Evolutionary conservation across 1,140 invertebrate species (phyloP), one percentile per base, ranked within the genome.

Genomic region (Drosophila ironensis): DNA sequence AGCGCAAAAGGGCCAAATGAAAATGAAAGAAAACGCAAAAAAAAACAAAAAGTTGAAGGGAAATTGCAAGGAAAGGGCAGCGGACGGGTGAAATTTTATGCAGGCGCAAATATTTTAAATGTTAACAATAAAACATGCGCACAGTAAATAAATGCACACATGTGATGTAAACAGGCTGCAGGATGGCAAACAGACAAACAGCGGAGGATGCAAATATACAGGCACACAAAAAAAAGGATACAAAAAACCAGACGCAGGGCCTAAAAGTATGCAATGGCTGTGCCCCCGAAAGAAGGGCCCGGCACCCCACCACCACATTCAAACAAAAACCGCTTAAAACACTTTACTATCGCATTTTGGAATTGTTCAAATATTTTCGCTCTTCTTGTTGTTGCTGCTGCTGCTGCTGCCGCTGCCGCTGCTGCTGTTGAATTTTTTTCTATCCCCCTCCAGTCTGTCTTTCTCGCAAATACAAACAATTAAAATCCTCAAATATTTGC

Each of bases 321-420:
- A 86, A 86, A 84, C 80, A 71, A 78, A 87, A 87, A 86, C 80
- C 80, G 80, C 80, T 86, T 86, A 86, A 86, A 81, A 86, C 81
- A 86, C 81, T 86, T 86, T 87, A 87, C 81, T 87, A 86, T 86
- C 81, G 75, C 81, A 86, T 87, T 86, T 86, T 81, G 81, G 54
- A 87, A 86, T 86, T 86, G 82, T 86, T 86, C 72, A 86, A 86
- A 86, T 86, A 87, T 86, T 80, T 86, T 76, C 71, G 42, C 73
- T 45, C 35, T 37, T 56, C 33, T 38, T 33, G n/a, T 41, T 48
- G 22, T 35, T 9, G 8, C 4, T 38, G 40, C 42, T 48, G 28
- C 9, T n/a, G n/a, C 28, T 3, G n/a, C 28, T 59, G 27, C 44
- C 59, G 52, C 54, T 51, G 16, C 25, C 61, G 45, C 4, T 53